Base-by-base conservation (phyloP, 1,140 invertebrate genomes). In the Radopholus similis region DNA sequence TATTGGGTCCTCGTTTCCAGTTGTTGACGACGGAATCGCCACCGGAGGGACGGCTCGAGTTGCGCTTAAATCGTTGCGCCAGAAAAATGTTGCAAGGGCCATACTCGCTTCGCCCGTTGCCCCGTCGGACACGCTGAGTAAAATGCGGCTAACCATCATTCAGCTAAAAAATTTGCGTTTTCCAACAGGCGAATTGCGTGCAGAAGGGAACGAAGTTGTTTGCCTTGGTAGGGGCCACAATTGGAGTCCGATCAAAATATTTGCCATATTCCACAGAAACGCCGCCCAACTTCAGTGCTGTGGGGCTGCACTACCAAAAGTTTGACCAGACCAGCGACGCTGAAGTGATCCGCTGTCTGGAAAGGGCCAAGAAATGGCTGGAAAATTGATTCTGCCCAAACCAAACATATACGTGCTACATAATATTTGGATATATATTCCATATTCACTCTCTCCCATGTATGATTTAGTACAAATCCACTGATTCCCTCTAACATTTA, bases 11-110 rank as follows among this genome's bases (percentile, higher is more conserved):
- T n/a, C n/a, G n/a, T n/a, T n/a, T n/a, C n/a, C n/a, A n/a, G n/a
- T 64, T 35, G 63, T 64, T 18, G 63, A 64, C 32, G 63, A 64
- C 47, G 63, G 63, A 37, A 64, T 64, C 6, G 63, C 63, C 21
- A 64, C 63, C 4, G 63, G 63, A 18, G 49, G 57, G 9, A 64
- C 63, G 18, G 63, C 63, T 15, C 38, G 63, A 54, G 63, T 63
- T n/a, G 63, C 63, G 9, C 38, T 64, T 35, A 63, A 64, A 35
- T 30, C 63, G 11, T 63, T 64, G 32, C 32, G 37, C 4, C 63
- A 64, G 32, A 57, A 54, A 38, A 63, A 63, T 35, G 63, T 63
- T 13, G 8, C 32, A n/a, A 30, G 30, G 0, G 57, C 58, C 21
- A 44, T 64, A 21, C 18, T 64, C 18, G 63, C 63, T 15, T 37